phyloP scores from a whole-genome alignment of 2,888 invertebrate genomes.

The Sarcophaga caerulescens region DNA sequence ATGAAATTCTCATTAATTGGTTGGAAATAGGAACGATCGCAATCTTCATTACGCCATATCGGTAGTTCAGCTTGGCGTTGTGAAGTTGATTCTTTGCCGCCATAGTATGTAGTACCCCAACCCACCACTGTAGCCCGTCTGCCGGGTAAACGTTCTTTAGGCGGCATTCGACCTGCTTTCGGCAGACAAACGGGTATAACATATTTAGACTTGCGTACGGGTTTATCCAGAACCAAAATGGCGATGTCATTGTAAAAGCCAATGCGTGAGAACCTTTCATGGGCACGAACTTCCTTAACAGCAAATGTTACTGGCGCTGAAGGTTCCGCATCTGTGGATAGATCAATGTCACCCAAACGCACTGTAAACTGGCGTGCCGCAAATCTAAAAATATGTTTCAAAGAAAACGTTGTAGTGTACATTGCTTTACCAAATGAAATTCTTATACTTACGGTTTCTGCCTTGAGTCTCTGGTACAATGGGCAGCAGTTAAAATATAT shows the following conservation, averaged over 20 bases:
- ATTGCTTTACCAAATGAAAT: not conserved
- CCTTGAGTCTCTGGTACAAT: slow-evolving; percentile 94
- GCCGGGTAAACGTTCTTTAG: slow-evolving; percentile 82
- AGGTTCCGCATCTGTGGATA: slow-evolving; percentile 91
- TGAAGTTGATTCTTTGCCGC: slow-evolving; percentile 92
- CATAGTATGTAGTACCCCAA: slow-evolving; percentile 95
- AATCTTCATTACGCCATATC: slow-evolving; percentile 94
- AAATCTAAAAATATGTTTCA: slow-evolving; percentile 84
- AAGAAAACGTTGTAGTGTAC: slow-evolving; percentile 42
- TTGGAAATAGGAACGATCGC: slow-evolving; percentile 94
- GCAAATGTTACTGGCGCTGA: slow-evolving; percentile 90
- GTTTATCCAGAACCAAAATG: slow-evolving; percentile 82
- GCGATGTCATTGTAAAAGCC: slow-evolving; percentile 98
- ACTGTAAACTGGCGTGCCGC: slow-evolving; percentile 94
- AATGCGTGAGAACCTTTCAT: slow-evolving; percentile 92
- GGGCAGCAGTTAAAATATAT: slow-evolving; percentile 93
- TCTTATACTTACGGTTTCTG: slow-evolving; percentile 90
- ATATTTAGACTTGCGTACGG: slow-evolving; percentile 91
- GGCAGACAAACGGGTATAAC: slow-evolving; percentile 94
- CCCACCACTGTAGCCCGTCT: slow-evolving; percentile 93
- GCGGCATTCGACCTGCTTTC: slow-evolving; percentile 81
- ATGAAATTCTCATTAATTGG: slow-evolving; percentile 94
- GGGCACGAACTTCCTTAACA: slow-evolving; percentile 90
- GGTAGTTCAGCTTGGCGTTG: slow-evolving; percentile 93
- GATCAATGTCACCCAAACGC: slow-evolving; percentile 92